Evolutionary conservation across 2,113 vertebrate genomes (phyloP).

Genomic region (Menura novaehollandiae): DNA sequence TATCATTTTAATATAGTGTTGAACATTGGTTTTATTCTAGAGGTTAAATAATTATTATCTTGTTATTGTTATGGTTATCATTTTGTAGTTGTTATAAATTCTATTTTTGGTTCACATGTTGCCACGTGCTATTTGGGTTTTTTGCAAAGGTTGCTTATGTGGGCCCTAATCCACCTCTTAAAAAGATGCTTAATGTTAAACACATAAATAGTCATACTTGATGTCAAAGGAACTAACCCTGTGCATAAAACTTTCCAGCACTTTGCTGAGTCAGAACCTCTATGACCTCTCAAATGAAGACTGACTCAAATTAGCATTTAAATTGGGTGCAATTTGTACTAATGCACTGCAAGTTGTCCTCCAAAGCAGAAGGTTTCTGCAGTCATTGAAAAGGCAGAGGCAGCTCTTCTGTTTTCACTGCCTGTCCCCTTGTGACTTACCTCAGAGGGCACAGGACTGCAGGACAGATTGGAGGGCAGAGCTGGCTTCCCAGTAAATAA

Average conservation of each 20-base stretch:
- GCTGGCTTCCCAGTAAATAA: background rate
- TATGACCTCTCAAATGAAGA: conserved; percentile 47
- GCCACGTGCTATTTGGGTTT: background rate
- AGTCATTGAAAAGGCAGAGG: background rate
- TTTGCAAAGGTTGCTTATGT: background rate
- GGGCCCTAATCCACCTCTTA: background rate
- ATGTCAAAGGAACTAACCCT: conserved; percentile 4
- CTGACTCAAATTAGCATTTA: conserved; percentile 59
- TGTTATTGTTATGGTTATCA: conserved; percentile 38
- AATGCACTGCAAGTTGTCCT: conserved; percentile 42
- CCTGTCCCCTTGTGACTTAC: background rate
- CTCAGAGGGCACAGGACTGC: background rate
- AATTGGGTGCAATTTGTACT: conserved; percentile 49
- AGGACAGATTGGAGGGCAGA: background rate
- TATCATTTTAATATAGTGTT: conserved; percentile 45
- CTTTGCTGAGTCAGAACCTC: conserved; percentile 50
- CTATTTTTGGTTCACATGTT: background rate
- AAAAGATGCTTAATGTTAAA: conserved; percentile 18
- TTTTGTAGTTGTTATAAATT: background rate
- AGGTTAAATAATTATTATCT: conserved; percentile 39
- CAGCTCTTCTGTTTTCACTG: background rate
- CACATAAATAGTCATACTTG: conserved; percentile 15
- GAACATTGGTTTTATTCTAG: conserved; percentile 18
- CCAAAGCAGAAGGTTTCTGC: conserved; percentile 27
- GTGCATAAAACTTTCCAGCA: conserved; percentile 19